Evolutionary conservation across 2,797 vertebrate species (phyloP).

Genomic region (Hemitrygon akajei): DNA sequence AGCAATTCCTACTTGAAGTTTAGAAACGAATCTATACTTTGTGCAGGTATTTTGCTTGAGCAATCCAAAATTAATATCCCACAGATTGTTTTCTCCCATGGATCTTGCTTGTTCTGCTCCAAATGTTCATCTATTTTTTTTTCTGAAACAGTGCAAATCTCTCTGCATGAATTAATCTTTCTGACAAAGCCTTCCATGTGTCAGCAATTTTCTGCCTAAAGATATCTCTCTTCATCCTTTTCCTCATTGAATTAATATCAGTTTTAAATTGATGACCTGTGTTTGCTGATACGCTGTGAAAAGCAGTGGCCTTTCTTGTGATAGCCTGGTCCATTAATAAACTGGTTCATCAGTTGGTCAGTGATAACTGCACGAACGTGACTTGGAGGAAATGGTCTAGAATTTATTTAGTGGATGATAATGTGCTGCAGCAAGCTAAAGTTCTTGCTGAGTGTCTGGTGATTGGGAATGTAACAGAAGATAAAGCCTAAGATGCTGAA

Average conservation of each 20-base stretch:
- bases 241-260: background rate
- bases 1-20: background rate
- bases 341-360: background rate
- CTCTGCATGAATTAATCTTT: background rate
- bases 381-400: background rate
- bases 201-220: background rate
- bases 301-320: background rate
- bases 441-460: too few relatives aligned
- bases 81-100: background rate
- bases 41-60: too few relatives aligned
- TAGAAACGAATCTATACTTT: background rate
- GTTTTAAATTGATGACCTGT: constrained; percentile 21
- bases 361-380: background rate
- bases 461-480: too few relatives aligned
- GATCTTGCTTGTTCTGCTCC: background rate
- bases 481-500: too few relatives aligned
- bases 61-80: background rate
- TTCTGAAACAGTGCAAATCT: background rate
- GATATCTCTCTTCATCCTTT: background rate
- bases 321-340: background rate
- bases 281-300: background rate
- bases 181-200: background rate
- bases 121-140: background rate
- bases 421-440: too few relatives aligned
- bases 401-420: too few relatives aligned